Conservation (phyloP, 2,888 invertebrate species). For the Stenurella melanura region DNA sequence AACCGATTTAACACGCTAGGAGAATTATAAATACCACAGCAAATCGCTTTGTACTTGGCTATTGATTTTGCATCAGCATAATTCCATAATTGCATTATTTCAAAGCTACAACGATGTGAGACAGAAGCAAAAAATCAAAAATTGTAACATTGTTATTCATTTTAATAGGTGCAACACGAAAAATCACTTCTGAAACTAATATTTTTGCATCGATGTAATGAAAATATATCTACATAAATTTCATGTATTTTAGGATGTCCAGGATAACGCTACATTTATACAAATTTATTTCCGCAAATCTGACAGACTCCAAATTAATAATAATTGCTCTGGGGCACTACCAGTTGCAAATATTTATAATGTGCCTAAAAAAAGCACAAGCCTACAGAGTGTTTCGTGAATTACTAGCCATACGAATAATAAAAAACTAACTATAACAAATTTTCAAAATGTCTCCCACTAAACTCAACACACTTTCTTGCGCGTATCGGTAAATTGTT, state of each 20-base stretch:
- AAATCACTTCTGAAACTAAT: neutral
- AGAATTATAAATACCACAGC: slow-evolving; percentile 43
- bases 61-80: slow-evolving; percentile 48
- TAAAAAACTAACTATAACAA: too few species aligned
- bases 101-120: slow-evolving; percentile 27
- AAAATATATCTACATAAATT: neutral
- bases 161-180: neutral
- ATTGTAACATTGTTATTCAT: slow-evolving; percentile 20
- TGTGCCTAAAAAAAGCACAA: neutral
- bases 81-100: slow-evolving; percentile 48
- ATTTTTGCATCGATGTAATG: neutral
- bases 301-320: neutral
- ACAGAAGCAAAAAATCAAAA: slow-evolving; percentile 38
- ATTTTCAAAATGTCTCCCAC: too few species aligned
- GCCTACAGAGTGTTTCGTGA: too few species aligned
- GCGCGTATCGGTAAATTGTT: too few species aligned
- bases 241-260: neutral
- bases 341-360: neutral
- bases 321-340: neutral
- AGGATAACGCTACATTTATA: neutral
- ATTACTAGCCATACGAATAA: too few species aligned
- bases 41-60: slow-evolving; percentile 46
- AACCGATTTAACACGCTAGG: slow-evolving; percentile 5
- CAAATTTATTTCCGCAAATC: neutral
- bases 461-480: too few species aligned